Evolutionary conservation across 2,888 invertebrate genomes (phyloP).

Genomic region (Unio pictorum): DNA sequence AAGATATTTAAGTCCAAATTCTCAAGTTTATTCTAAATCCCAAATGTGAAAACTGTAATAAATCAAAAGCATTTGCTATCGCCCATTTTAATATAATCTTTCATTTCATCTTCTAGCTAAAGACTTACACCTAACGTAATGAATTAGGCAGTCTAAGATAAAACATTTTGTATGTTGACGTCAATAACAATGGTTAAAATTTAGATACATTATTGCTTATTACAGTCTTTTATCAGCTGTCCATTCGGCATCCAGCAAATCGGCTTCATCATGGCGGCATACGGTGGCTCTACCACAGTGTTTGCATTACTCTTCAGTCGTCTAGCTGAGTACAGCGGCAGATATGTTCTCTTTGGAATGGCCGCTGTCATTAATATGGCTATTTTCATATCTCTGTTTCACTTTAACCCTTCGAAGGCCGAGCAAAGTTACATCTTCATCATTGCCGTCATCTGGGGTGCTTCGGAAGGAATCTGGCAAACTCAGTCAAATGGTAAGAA

Average conservation of each 20-base stretch:
- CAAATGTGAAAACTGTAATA: no score
- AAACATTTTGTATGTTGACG: no score
- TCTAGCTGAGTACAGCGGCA: constrained; percentile 45
- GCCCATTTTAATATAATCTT: no score
- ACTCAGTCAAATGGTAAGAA: constrained; percentile 55
- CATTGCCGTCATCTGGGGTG: constrained; percentile 51
- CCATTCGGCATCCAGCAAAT: constrained; percentile 56
- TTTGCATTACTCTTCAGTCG: constrained; percentile 47
- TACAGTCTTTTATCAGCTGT: constrained; percentile 58
- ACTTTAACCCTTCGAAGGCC: constrained; percentile 39
- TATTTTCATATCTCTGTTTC: constrained; percentile 38
- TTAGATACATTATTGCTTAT: background rate
- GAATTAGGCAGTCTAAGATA: no score
- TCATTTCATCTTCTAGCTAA: no score
- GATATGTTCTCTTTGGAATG: constrained; percentile 43
- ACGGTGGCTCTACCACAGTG: constrained; percentile 49
- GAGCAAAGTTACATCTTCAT: constrained; percentile 36
- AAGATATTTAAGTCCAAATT: no score
- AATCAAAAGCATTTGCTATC: no score
- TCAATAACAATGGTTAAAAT: background rate
- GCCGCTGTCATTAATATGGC: constrained; percentile 43
- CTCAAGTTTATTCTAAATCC: no score
- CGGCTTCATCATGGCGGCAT: constrained; percentile 58
- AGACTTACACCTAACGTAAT: no score
- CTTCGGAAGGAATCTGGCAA: constrained; percentile 56